phyloP scores from a whole-genome alignment of 2,888 invertebrate genomes.

The Molanna angustata region DNA sequence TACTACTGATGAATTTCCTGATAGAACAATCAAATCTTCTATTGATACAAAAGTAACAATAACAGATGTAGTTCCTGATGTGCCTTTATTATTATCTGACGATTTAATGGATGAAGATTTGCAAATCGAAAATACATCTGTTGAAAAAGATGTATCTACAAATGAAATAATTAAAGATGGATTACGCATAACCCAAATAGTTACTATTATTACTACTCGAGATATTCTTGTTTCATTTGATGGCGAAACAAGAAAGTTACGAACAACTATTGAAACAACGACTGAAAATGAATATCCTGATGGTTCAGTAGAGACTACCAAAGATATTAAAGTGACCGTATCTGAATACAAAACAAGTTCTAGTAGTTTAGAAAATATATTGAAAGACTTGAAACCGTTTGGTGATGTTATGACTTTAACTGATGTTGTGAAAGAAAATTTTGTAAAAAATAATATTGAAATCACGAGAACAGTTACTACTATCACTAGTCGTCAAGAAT shows the following conservation, averaged over 20 bases:
- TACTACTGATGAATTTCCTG: conserved; percentile 49
- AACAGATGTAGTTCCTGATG: conserved; percentile 41
- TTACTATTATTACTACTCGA: conserved; percentile 46
- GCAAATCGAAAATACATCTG: conserved; percentile 41
- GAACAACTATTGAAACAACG: conserved; percentile 45
- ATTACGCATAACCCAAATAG: conserved; percentile 42
- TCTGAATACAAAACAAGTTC: conserved; percentile 40
- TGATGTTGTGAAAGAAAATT: conserved; percentile 38
- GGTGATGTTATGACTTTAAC: conserved; percentile 42
- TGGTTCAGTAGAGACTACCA: conserved; percentile 47
- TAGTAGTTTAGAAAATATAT: conserved; percentile 29
- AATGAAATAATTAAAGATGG: conserved; percentile 42
- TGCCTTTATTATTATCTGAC: conserved; percentile 11
- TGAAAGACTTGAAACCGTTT: conserved; percentile 24
- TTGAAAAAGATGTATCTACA: conserved; percentile 42
- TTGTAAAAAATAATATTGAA: conserved; percentile 41
- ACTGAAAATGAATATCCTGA: conserved; percentile 46
- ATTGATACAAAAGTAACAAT: conserved; percentile 46
- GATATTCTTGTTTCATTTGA: conserved; percentile 43
- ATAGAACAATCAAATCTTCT: conserved; percentile 48
- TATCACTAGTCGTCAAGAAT: conserved; percentile 44
- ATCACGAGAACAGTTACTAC: conserved; percentile 45
- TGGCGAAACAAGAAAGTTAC: conserved; percentile 44
- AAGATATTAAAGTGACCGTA: conserved; percentile 47
- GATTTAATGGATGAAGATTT: conserved; percentile 41